Evolutionary conservation across 92 coral and sea anemone genomes (phyloP), one percentile per base, ranked within the genome.

Genomic region (Micromussa lordhowensis): DNA sequence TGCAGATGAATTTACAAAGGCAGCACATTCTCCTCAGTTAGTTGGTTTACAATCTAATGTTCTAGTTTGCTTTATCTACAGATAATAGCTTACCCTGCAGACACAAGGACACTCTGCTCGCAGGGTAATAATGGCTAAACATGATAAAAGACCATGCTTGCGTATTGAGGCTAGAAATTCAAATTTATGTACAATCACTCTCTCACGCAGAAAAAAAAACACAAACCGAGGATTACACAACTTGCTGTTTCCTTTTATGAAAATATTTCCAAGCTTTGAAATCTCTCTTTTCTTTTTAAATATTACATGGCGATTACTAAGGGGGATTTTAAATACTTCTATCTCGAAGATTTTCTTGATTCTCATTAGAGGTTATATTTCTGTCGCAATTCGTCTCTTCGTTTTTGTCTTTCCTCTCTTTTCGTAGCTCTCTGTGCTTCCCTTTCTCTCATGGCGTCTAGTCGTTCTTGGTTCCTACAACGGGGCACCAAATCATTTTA

Each of bases 361-460:
- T 64, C 15, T 51, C 48, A 10, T 53, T n/a, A 36, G 30, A 76
- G 30, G 7, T 85, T 85, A 68, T 85, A 63, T 77, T 85, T 85
- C 15, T 36, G 22, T 77, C 85, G 84, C 26, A 78, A 12, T 79
- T 68, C 78, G 7, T 87, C 85, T 26, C 79, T 79, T 1, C 78
- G 54, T 17, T 16, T 29, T 51, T 68, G 53, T 34, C 90, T 18
- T 53, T 79, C 55, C 29, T 57, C 64, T 34, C 58, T 79, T 64
- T 36, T 9, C 29, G 24, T 71, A 4, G 69, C 85, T 1, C 19
- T 51, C 24, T 70, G 55, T 48, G 24, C 85, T 22, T 10, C 36
- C 38, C 90, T 87, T 51, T 79, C 68, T 31, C 63, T 79, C 68
- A 7, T 35, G 38, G 26, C 85, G 30, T 77, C 64, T 75, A 75